Base-by-base conservation (phyloP, 1,140 invertebrate species). In the Scaptomyza graminum region DNA sequence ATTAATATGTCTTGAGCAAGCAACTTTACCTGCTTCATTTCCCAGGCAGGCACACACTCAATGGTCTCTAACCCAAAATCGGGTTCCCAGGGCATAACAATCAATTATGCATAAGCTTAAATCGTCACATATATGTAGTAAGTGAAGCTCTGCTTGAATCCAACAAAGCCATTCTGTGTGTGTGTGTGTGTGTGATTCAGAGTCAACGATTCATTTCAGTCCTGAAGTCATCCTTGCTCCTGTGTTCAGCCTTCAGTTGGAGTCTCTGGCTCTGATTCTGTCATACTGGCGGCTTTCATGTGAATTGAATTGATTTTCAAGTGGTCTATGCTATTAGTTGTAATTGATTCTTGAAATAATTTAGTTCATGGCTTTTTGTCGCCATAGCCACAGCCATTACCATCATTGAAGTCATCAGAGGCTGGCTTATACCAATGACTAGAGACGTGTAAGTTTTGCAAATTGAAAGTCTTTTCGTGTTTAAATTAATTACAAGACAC, bases 301-400 rank as follows among this genome's bases (percentile, higher is more conserved):
- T 79, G 72, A 79, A 80, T 80, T 75, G 76, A 80, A 80, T 80
- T 80, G 76, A 80, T 80, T 79, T 75, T 70, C 78, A 80, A 79
- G 72, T 80, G 78, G 78, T 75, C 67, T 79, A 79, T 80, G 72
- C 78, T 79, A 79, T 80, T 80, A 80, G 76, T 75, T 79, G 72
- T 80, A 80, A 80, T 80, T 80, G 77, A 80, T 79, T 80, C 71
- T 79, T 80, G 77, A 80, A 80, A 80, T 80, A 80, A 80, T 80
- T 80, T 80, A 80, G 79, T 79, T 79, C 72, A 75, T 80, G 66
- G 62, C 78, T 72, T 80, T 80, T 72, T 80, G 76, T 80, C 76
- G 78, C 59, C 77, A 74, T 52, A 25, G 31, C 31, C 31, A 28
- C 79, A 66, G 78, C 54, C 77, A 74, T 57, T 25, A 8, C 31